phyloP scores from a whole-genome alignment of 2,888 invertebrate species.

The Craniophora ligustri region DNA sequence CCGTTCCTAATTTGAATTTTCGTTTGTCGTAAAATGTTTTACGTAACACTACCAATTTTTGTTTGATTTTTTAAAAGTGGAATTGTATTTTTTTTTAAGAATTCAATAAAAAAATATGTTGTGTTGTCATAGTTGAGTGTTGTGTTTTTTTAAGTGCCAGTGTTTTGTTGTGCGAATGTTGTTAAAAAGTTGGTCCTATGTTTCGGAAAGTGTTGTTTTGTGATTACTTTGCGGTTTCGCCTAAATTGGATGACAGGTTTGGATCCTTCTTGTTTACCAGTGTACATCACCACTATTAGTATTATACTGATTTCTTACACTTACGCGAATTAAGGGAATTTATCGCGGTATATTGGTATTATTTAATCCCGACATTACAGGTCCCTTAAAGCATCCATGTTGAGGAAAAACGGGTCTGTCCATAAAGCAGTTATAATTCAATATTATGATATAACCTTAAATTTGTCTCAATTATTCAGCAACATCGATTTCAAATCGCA shows the following conservation, averaged over 20 bases:
- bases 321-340: too few species aligned
- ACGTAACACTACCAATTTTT: constrained; percentile 35
- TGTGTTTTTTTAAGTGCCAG: not conserved
- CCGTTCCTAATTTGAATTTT: constrained; percentile 48
- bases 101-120: too few species aligned
- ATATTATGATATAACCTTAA: too few species aligned
- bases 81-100: not conserved
- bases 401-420: too few species aligned
- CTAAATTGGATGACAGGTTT: constrained; percentile 62
- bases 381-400: too few species aligned
- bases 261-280: not conserved
- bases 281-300: too few species aligned
- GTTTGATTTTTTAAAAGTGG: constrained; percentile 11
- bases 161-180: constrained; percentile 10
- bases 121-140: not conserved
- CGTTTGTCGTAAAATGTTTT: constrained; percentile 33
- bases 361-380: too few species aligned
- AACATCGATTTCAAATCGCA: not conserved
- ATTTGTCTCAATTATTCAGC: not conserved
- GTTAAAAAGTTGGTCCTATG: constrained; percentile 46
- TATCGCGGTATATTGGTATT: too few species aligned
- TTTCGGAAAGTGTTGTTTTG: constrained; percentile 71
- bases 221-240: constrained; percentile 62
- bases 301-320: too few species aligned
- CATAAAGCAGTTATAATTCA: too few species aligned